Base-by-base conservation (phyloP, 2,113 vertebrate genomes). In the Shinisaurus crocodilurus region DNA sequence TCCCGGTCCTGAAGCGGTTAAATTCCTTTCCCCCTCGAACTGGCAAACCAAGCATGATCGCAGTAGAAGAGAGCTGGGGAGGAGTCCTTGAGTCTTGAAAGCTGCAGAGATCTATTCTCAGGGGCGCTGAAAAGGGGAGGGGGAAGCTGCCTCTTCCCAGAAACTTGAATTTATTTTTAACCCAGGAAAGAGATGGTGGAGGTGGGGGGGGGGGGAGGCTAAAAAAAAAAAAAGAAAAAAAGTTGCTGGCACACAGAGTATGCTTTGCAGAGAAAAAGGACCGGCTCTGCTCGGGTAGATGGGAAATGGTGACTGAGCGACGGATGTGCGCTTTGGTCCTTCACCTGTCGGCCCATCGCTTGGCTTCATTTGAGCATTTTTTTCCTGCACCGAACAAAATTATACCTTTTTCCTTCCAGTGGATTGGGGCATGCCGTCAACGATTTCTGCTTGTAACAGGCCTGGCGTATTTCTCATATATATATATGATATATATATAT, bases 151-250 rank as follows among this genome's bases (percentile, higher is more conserved):
- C 92, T 96, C 97, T 98, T 97, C 97, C 97, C 97, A 97, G 97
- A 98, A 98, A 97, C 97, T 97, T 96, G 97, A 97, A 76, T 87
- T 97, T 97, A 97, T 98, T 97, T 97, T 97, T 97, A 98, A 97
- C 97, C 97, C 97, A 95, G 96, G 96, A 96, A 97, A 96, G 96
- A 95, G 95, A 94, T 95, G 96, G 94, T 93, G 95, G 95, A 95
- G 95, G 94, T 95, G 96, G 94, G 93, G 95, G 95, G 92, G 95
- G 93, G 95, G 94, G 90, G 86, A 86, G 77, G 84, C 67, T 74
- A n/a, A 92, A 86, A 65, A 86, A 85, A 85, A 57, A n/a, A n/a
- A n/a, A n/a, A n/a, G 60, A 76, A 72, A 2, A 82, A 75, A 57
- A 82, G 83, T 80, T 57, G 89, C 83, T 92, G 92, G 94, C 88